A percentile compares a stretch with the other conserved stretches of the same genome.
These are phyloP conservation scores for Thripadectes ignobilis DNA, from an alignment of 2,797 vertebrate species.

Conservation along the genomic window DNA sequence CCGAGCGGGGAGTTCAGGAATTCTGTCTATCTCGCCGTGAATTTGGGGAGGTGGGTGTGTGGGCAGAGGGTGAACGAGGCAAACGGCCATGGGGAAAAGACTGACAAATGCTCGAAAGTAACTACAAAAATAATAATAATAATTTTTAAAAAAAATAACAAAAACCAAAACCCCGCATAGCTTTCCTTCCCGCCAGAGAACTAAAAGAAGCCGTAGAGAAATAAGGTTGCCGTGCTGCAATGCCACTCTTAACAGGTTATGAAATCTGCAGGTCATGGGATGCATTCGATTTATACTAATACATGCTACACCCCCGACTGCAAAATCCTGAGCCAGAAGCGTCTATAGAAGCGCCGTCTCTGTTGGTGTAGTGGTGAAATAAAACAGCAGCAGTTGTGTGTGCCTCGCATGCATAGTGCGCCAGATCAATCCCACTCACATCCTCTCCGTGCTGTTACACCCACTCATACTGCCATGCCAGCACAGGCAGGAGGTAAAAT, in stretches of 20 bases:
- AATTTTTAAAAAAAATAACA: no score
- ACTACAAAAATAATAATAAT: no score
- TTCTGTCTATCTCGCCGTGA: neutral
- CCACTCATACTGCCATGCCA: neutral
- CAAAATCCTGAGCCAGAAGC: neutral
- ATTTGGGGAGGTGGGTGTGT: neutral
- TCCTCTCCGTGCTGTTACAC: neutral
- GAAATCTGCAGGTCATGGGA: neutral
- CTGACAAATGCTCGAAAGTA: neutral
- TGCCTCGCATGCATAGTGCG: slow-evolving; percentile 23
- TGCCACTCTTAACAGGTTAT: neutral
- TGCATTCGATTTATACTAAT: neutral
- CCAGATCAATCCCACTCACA: slow-evolving; percentile 28
- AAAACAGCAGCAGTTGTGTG: slow-evolving; percentile 32
- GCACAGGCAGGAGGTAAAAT: neutral
- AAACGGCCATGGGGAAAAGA: neutral
- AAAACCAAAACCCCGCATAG: neutral
- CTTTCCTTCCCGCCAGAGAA: neutral
- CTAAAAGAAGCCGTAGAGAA: neutral
- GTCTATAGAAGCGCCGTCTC: neutral
- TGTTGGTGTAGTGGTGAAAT: neutral
- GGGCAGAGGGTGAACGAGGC: neutral
- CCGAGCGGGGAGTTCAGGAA: neutral
- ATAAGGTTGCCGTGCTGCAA: neutral
- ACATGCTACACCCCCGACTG: neutral